Percentiles rank a stretch among this genome's conserved stretches.
phyloP scores from a whole-genome alignment of 2,113 vertebrate genomes.

The Smithornis capensis region DNA sequence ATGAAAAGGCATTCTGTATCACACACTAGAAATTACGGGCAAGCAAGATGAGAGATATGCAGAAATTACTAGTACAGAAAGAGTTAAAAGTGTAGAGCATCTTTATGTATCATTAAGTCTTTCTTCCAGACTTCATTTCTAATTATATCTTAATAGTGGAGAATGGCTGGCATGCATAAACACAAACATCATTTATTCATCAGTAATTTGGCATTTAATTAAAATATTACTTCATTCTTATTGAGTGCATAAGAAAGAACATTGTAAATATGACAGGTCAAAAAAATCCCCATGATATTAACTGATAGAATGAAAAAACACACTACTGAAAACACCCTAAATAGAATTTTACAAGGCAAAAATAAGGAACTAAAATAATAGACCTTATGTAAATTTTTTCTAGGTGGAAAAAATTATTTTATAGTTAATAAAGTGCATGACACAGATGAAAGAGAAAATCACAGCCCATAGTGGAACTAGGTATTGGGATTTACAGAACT shows the following conservation, averaged over 20 bases:
- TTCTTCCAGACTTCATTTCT: constrained; percentile 35
- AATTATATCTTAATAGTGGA: constrained; percentile 49
- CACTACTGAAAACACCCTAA: neutral
- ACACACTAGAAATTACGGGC: neutral
- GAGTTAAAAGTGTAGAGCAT: constrained; percentile 30
- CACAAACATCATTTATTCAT: constrained; percentile 53
- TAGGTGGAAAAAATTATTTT: neutral
- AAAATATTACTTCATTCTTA: constrained; percentile 12
- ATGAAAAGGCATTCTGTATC: neutral
- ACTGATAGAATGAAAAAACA: neutral
- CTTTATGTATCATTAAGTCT: neutral
- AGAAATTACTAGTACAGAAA: neutral
- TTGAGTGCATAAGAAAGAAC: neutral
- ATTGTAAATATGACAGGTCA: constrained; percentile 8
- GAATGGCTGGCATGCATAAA: constrained; percentile 4
- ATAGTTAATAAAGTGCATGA: neutral
- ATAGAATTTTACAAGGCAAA: neutral
- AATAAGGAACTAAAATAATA: neutral
- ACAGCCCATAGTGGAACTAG: neutral
- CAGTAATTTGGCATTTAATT: constrained; percentile 50
- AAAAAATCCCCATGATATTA: neutral
- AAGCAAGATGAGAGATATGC: neutral
- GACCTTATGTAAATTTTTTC: neutral
- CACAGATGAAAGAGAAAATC: neutral
- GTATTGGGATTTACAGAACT: neutral